Conservation (phyloP, 2,888 invertebrate species). For the Trichogramma dendrolimi region DNA sequence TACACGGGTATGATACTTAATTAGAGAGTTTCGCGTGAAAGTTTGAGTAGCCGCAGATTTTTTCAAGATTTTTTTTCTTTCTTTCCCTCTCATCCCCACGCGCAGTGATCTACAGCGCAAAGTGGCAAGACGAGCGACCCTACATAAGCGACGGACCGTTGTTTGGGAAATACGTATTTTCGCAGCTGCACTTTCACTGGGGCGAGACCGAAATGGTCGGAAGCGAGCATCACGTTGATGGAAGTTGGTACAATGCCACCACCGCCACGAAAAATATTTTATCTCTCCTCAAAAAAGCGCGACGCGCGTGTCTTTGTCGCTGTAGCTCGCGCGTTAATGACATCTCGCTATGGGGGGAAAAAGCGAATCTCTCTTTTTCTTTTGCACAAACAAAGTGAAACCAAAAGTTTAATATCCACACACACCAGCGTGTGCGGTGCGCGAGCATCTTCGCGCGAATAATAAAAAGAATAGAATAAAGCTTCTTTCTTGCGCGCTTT, state of each 20-base stretch:
- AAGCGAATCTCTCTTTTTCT: too few species aligned
- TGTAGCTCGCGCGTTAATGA: too few species aligned
- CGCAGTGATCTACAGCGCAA: conserved; percentile 60
- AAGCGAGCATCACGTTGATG: conserved; percentile 64
- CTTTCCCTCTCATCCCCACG: conserved; percentile 2
- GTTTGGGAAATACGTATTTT: conserved; percentile 59
- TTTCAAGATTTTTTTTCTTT: conserved; percentile 3
- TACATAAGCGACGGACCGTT: conserved; percentile 62
- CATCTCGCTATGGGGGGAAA: too few species aligned
- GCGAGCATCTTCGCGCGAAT: too few species aligned
- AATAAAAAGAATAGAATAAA: too few species aligned
- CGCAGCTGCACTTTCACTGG: conserved; percentile 71
- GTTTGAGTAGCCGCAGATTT: not conserved
- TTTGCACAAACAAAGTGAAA: too few species aligned
- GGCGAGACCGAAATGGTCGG: conserved; percentile 61
- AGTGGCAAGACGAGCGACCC: conserved; percentile 62
- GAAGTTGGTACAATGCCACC: conserved; percentile 40
- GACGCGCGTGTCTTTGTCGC: too few species aligned
- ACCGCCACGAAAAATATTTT: conserved; percentile 2
- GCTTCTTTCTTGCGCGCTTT: too few species aligned
- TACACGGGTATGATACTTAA: conserved; percentile 55
- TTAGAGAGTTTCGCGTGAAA: conserved; percentile 19
- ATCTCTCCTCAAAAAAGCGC: too few species aligned
- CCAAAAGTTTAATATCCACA: too few species aligned
- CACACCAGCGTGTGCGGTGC: too few species aligned